Conservation (phyloP, 2,113 vertebrate species). For the Notarius quadriscutis region DNA sequence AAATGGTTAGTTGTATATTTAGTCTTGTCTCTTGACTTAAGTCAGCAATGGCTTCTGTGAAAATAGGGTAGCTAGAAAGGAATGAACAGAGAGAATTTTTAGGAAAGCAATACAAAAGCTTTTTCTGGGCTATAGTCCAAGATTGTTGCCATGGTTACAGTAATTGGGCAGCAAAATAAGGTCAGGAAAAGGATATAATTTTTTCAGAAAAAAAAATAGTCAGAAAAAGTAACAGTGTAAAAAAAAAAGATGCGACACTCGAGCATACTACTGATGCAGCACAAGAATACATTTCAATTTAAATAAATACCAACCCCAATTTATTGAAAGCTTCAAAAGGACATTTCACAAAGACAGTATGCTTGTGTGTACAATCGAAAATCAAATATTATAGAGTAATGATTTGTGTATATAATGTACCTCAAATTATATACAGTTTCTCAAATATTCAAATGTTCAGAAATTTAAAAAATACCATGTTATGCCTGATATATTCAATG, state of each 20-base stretch:
- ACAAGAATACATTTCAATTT: neutral
- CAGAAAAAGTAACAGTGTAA: neutral
- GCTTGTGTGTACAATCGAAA: neutral
- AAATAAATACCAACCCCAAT: neutral
- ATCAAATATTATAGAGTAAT: neutral
- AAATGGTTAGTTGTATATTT: slow-evolving; percentile 76
- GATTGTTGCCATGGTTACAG: slow-evolving; percentile 79
- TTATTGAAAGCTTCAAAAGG: neutral
- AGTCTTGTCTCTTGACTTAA: slow-evolving; percentile 54
- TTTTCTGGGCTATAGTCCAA: slow-evolving; percentile 73
- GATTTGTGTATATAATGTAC: neutral
- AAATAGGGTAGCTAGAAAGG: slow-evolving; percentile 57
- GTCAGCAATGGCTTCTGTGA: slow-evolving; percentile 64
- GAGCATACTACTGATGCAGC: neutral
- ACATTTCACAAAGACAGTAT: neutral
- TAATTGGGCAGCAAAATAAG: slow-evolving; percentile 70
- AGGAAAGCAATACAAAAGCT: slow-evolving; percentile 70
- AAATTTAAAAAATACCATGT: neutral
- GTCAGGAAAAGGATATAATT: slow-evolving; percentile 29
- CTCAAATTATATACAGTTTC: neutral
- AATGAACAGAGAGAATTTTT: slow-evolving; percentile 45
- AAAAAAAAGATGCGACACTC: neutral
- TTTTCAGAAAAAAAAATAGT: neutral
- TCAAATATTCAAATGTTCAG: neutral
- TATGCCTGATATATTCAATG: too few relatives aligned